These are phyloP conservation scores for Seira musarum DNA, from an alignment of 2,888 invertebrate genomes.

Conservation along the genomic window DNA sequence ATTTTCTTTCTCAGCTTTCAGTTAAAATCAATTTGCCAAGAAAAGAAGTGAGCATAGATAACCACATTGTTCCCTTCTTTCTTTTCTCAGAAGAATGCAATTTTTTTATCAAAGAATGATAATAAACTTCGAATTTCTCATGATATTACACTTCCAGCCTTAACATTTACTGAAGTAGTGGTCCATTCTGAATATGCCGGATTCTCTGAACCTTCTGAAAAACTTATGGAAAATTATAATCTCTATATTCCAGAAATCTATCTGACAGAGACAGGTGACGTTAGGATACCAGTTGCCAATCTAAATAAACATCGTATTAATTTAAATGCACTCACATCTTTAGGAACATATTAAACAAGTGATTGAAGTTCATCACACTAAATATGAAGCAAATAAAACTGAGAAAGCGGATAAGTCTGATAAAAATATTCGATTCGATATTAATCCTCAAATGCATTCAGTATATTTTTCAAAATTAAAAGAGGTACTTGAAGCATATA, in stretches of 20 bases:
- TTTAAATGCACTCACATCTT: neutral
- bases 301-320: neutral
- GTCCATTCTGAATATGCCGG: too few species aligned
- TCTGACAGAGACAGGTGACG: neutral
- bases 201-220: conserved; percentile 24
- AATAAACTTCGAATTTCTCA: too few species aligned
- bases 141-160: too few species aligned
- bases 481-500: neutral
- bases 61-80: too few species aligned
- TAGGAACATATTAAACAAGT: conserved; percentile 8
- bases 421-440: neutral
- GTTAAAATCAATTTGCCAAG: too few species aligned
- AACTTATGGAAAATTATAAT: conserved; percentile 3
- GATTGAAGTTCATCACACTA: conserved; percentile 28
- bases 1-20: too few species aligned
- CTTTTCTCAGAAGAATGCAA: too few species aligned
- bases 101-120: too few species aligned
- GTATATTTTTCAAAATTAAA: too few species aligned
- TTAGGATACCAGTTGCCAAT: conserved; percentile 10
- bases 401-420: neutral
- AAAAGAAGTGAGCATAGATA: too few species aligned
- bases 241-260: conserved; percentile 12
- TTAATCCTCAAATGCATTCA: neutral
- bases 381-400: neutral
- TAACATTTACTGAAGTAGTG: too few species aligned